Base-by-base conservation (phyloP, 2,113 vertebrate species). In the Hyaena hyaena region DNA sequence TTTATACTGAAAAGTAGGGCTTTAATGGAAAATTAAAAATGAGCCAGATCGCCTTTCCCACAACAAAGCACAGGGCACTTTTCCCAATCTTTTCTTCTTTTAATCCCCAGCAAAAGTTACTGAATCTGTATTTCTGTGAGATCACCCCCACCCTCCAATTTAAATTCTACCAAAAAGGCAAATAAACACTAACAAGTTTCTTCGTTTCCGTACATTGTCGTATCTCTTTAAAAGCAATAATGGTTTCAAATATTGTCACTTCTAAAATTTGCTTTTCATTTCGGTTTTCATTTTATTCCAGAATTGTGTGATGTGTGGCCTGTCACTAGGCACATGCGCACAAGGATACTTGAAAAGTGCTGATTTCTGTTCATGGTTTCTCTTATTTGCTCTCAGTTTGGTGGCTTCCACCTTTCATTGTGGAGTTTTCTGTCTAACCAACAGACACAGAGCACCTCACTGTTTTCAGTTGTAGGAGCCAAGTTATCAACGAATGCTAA, bases 11-110 rank as follows among this genome's bases (percentile, higher is more conserved):
- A 96, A 98, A 98, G 97, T 96, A 98, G 97, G 97, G 66, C 97
- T 98, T 98, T 96, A 97, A 95, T 90, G 94, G 96, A 96, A 97
- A 97, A 96, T 96, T 97, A 96, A 94, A 97, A 96, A 86, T 23
- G 88, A 97, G 93, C 92, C 84, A 96, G 95, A 58, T 96, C 53
- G 95, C 90, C 77, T 95, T 97, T 95, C 84, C 90, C 84, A 96
- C 93, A 97, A 96, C 92, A 94, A 96, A 97, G 89, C 80, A 79
- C 80, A 92, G 83, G 87, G 95, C 93, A 73, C 80, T 93, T 96
- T 97, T 79, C 92, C 86, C 86, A 92, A 81, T 65, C 65, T 84
- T 95, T 96, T 96, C 90, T 97, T 82, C 96, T 92, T 94, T 91
- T 90, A 97, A 93, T 93, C 69, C 58, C n/a, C 55, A 95, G 90